Conservation (phyloP, 2,797 vertebrate genomes). For the Gymnoscopelus microlampas region DNA sequence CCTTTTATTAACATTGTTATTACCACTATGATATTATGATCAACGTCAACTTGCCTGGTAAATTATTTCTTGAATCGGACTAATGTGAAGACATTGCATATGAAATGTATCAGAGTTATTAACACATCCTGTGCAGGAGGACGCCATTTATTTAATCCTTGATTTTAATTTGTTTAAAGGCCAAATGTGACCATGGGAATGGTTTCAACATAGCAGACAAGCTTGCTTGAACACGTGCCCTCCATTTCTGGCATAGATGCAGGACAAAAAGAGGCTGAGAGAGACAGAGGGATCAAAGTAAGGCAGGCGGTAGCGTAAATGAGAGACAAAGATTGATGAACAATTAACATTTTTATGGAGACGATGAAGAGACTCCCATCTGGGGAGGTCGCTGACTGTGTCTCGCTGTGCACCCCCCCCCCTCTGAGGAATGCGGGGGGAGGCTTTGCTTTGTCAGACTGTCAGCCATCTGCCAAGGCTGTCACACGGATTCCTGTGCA, state of each 20-base stretch:
- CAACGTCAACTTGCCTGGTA: no score
- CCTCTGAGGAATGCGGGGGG: constrained; percentile 67
- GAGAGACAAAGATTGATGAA: constrained; percentile 42
- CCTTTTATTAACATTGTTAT: no score
- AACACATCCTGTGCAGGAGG: no score
- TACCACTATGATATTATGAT: no score
- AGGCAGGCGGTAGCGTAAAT: neutral
- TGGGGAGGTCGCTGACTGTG: constrained; percentile 52
- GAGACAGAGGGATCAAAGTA: constrained; percentile 6
- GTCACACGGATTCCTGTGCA: constrained; percentile 44
- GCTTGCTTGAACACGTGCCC: neutral
- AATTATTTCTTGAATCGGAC: no score
- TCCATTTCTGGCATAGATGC: constrained; percentile 19
- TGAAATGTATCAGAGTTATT: no score
- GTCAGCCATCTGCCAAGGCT: constrained; percentile 29
- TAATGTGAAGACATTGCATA: no score
- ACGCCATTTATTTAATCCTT: no score
- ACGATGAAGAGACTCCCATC: constrained; percentile 51
- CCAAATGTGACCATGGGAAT: no score
- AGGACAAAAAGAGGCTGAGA: no score
- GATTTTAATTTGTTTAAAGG: no score
- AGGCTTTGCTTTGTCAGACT: constrained; percentile 21
- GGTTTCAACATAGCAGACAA: no score
- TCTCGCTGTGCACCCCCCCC: constrained; percentile 53
- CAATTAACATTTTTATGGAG: constrained; percentile 17